Evolutionary conservation across 2,113 vertebrate species (phyloP).

Genomic region (Oreochromis spilurus): DNA sequence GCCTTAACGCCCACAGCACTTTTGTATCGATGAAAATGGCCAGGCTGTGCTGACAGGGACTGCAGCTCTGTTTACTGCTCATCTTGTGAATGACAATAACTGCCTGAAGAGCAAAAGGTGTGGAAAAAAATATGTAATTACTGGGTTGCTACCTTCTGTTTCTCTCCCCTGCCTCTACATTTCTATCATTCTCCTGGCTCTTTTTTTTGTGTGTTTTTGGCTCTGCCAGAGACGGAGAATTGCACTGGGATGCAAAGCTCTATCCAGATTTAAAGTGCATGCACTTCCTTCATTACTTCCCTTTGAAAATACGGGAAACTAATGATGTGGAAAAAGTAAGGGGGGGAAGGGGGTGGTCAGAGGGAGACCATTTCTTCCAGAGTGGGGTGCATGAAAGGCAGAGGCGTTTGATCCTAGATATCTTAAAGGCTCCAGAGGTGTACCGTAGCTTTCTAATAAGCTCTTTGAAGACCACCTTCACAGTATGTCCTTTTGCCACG

Average conservation of each 20-base stretch:
- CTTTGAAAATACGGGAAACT: conserved; percentile 47
- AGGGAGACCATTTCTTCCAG: conserved; percentile 13
- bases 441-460: conserved; percentile 47
- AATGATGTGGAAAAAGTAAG: conserved; percentile 46
- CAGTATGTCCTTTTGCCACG: conserved; percentile 11
- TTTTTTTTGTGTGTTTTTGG: not conserved
- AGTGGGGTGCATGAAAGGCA: conserved; percentile 32
- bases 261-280: conserved; percentile 29
- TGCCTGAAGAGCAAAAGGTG: not conserved
- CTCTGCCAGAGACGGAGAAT: not conserved
- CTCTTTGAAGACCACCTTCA: conserved; percentile 62
- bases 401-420: conserved; percentile 59
- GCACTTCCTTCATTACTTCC: conserved; percentile 15
- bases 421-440: conserved; percentile 65
- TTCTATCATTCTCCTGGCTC: not conserved
- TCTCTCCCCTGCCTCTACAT: not conserved
- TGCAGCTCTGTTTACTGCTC: not conserved
- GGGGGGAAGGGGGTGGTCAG: not conserved
- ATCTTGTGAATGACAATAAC: not conserved
- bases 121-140: not conserved
- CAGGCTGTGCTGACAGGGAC: not conserved
- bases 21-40: not conserved
- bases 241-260: not conserved
- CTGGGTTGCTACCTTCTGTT: not conserved
- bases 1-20: not conserved